Base-by-base conservation (phyloP, 37 sponge, comb jelly and placozoan species). In the Beroe ovata region DNA sequence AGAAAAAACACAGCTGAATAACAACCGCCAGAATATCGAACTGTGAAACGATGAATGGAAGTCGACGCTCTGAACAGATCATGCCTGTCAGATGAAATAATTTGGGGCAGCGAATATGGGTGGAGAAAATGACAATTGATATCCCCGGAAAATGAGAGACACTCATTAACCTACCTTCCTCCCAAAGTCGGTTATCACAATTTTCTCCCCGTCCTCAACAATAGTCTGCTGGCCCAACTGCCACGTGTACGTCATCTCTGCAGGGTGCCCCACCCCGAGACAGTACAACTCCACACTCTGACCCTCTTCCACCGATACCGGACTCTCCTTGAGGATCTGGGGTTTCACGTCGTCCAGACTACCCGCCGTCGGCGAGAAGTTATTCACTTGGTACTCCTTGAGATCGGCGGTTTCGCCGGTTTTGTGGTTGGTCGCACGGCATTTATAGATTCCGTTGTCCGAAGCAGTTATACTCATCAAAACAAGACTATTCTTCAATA, bases 201-300 rank as follows among this genome's bases (percentile, higher is more conserved):
- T 77, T 35, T 54, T 77, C 20, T 8, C 25, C 1, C 25, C 21
- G 54, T 21, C 20, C 19, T 19, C 2, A n/a, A n/a, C 29, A 0
- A 36, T 18, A 25, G 22, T 0, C 3, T 36, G 16, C 1, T 77
- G 54, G 20, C 84, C 84, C n/a, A 42, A 14, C 8, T 33, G 4
- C 84, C 84, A 77, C 14, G 22, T 1, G 54, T 40, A 77, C 6
- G 84, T 40, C 84, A 77, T 77, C 1, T 33, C 38, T 42, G 84
- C 54, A 41, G 84, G 84, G 84, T 77, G 84, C 8, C 84, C 84
- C 1, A 77, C 84, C 26, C 84, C 84, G 1, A 77, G 28, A 77
- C 84, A 77, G 28, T 40, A 77, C 41, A 77, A 36, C 28, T 77
- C 84, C 4, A 77, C 54, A 14, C 54, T 40, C 36, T 36, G 26